A percentile compares a stretch with the other conserved stretches of the same genome.
These are phyloP conservation scores for Thamnaconus septentrionalis DNA, from an alignment of 2,113 vertebrate genomes.

Conservation along the genomic window DNA sequence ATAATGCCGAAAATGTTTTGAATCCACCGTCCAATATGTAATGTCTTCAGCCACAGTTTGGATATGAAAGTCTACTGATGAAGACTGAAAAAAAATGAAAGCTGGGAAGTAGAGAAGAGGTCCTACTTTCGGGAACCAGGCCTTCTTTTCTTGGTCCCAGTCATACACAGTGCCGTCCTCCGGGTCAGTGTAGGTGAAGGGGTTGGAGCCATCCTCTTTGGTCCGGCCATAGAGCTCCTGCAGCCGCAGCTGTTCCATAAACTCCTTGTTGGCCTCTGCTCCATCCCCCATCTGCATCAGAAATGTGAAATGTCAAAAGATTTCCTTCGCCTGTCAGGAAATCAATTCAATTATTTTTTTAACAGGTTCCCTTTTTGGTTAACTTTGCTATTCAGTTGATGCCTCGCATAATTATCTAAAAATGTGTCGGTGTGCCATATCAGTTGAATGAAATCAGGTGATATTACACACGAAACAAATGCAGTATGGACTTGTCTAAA, in stretches of 20 bases:
- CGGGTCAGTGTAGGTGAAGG: conserved; percentile 80
- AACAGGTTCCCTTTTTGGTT: no score
- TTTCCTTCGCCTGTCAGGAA: not conserved
- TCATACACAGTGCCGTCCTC: conserved; percentile 88
- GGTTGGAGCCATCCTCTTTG: conserved; percentile 63
- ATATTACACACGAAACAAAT: no score
- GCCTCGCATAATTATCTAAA: no score
- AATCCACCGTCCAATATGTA: not conserved
- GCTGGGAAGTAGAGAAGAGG: not conserved
- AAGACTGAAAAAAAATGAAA: not conserved
- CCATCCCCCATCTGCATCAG: conserved; percentile 65
- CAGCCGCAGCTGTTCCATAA: conserved; percentile 88
- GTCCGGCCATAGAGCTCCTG: conserved; percentile 83
- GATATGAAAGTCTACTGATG: no score
- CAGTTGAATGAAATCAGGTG: no score
- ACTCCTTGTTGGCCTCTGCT: conserved; percentile 81
- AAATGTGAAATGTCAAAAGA: not conserved
- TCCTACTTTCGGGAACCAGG: conserved; percentile 94
- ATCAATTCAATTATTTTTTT: no score
- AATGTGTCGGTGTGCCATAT: no score
- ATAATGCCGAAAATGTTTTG: not conserved
- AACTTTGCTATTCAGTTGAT: no score
- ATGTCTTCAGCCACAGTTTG: no score
- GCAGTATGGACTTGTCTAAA: no score
- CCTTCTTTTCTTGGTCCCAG: conserved; percentile 92